phyloP scores from a whole-genome alignment of 2,113 vertebrate species.

The Menura novaehollandiae region DNA sequence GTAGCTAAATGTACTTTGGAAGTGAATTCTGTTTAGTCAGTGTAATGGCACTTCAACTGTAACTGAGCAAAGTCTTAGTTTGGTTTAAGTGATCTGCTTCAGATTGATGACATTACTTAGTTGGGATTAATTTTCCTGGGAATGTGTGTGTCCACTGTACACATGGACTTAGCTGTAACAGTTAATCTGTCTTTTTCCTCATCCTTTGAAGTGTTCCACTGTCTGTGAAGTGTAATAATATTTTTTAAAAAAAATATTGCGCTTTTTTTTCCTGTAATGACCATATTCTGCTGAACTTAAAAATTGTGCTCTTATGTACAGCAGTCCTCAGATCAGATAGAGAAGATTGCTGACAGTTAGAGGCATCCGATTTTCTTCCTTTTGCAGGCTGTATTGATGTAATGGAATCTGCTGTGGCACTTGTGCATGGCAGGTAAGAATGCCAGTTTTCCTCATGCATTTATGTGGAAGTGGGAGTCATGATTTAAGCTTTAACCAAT shows the following conservation, averaged over 20 bases:
- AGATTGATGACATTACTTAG: not conserved
- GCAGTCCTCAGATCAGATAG: not conserved
- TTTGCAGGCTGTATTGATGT: not conserved
- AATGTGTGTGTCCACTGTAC: rapidly evolving
- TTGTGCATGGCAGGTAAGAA: not conserved
- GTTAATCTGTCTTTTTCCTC: not conserved
- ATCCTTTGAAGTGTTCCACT: not conserved
- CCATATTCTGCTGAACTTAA: not conserved
- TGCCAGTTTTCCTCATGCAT: rapidly evolving
- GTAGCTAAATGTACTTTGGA: not conserved
- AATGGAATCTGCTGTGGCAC: not conserved
- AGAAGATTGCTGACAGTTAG: not conserved
- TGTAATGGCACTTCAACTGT: not conserved
- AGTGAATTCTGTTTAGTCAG: not conserved
- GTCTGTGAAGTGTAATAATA: not conserved
- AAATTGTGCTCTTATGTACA: not conserved
- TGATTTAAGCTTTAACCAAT: not conserved
- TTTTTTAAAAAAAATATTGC: not conserved
- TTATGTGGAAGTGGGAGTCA: not conserved
- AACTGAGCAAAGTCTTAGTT: not conserved
- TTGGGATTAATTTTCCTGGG: not conserved
- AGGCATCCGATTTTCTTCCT: not conserved
- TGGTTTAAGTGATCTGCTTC: not conserved
- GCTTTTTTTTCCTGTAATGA: not conserved
- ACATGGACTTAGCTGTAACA: not conserved